Evolutionary conservation across 2,888 invertebrate genomes (phyloP).

Genomic region (Phasia obesa): DNA sequence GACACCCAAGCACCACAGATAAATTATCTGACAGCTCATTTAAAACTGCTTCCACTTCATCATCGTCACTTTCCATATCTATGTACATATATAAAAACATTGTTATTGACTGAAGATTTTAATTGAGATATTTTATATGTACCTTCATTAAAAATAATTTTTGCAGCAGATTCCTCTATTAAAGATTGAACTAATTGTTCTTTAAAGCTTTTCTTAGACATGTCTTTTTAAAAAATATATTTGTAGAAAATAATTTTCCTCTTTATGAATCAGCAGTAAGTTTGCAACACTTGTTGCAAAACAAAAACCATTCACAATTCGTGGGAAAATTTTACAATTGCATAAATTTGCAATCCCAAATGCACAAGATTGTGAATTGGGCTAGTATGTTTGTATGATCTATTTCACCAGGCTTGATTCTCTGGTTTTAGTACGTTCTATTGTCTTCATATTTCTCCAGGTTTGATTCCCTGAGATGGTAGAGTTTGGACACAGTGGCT

Average conservation of each 20-base stretch:
- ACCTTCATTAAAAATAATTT: background rate
- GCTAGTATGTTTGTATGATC: too few relatives aligned
- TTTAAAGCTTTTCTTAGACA: background rate
- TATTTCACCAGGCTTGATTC: too few relatives aligned
- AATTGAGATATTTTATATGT: too few relatives aligned
- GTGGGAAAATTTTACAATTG: background rate
- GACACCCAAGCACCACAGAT: background rate
- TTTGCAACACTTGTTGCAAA: background rate
- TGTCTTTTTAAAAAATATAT: background rate
- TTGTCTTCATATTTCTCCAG: too few relatives aligned
- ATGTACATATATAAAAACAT: too few relatives aligned
- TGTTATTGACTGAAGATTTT: too few relatives aligned
- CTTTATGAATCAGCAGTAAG: background rate
- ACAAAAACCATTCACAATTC: background rate
- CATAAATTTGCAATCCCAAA: background rate
- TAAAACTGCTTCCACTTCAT: background rate
- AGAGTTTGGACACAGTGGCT: too few relatives aligned
- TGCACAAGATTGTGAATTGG: background rate
- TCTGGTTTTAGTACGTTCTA: too few relatives aligned
- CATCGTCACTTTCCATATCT: background rate
- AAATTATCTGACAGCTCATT: background rate
- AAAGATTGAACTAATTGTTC: background rate
- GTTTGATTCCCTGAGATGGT: too few relatives aligned
- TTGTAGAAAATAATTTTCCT: background rate
- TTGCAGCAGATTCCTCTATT: background rate